phyloP scores from a whole-genome alignment of 1,140 invertebrate genomes.

The Drosophila nasuta region DNA sequence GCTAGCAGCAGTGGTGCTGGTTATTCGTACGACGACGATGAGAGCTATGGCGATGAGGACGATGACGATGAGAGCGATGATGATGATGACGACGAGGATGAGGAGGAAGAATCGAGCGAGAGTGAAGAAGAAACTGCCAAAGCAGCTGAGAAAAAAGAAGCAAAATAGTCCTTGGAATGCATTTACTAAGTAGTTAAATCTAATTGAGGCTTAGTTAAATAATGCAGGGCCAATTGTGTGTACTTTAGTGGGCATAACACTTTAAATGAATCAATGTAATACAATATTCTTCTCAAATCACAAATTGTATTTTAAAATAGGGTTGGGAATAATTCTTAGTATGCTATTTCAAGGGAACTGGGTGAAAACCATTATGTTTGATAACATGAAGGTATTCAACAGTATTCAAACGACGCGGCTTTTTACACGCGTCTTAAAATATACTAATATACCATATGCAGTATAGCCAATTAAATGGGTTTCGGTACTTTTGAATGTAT shows the following conservation, averaged over 20 bases:
- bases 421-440: no score
- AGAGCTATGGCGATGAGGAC: slow-evolving; percentile 86
- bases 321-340: no score
- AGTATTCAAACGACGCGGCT: no score
- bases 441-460: no score
- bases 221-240: not conserved
- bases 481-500: no score
- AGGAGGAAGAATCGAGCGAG: slow-evolving; percentile 60
- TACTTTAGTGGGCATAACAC: not conserved
- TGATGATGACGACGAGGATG: slow-evolving; percentile 86
- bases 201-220: slow-evolving; percentile 2
- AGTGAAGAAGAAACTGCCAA: slow-evolving; percentile 51
- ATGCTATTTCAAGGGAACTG: no score
- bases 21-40: slow-evolving; percentile 85
- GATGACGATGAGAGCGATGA: slow-evolving; percentile 85
- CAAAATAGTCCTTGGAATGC: slow-evolving; percentile 25
- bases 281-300: no score
- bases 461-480: no score
- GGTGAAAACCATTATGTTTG: no score
- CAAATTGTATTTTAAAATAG: no score
- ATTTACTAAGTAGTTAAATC: slow-evolving; percentile 20
- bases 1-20: slow-evolving; percentile 85
- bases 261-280: not conserved
- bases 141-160: slow-evolving; percentile 39
- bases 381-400: no score